Conservation (phyloP, 2,113 vertebrate species). For the Syngnathoides biaculeatus region DNA sequence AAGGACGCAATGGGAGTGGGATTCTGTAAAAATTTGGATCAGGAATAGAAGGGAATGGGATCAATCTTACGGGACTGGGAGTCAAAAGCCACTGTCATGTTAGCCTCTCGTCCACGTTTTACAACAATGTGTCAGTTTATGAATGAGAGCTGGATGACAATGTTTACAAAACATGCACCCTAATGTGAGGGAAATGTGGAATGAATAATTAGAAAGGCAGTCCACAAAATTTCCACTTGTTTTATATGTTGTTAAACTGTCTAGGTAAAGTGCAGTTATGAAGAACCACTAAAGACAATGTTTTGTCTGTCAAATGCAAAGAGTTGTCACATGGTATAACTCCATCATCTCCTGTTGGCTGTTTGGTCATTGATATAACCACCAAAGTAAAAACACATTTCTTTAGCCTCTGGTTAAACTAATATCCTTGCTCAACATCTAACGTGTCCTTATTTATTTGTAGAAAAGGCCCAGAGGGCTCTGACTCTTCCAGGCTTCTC, state of each 20-base stretch:
- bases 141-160: neutral
- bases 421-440: neutral
- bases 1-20: no score
- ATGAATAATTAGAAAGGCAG: no score
- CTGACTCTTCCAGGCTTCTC: neutral
- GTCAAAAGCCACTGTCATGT: no score
- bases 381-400: neutral
- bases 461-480: neutral
- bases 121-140: neutral
- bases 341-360: neutral
- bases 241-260: neutral
- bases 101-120: no score
- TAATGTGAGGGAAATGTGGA: no score
- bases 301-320: neutral
- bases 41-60: no score
- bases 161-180: no score
- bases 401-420: conserved; percentile 6
- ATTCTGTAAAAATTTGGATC: no score
- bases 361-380: neutral
- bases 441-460: neutral
- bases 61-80: no score
- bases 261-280: neutral
- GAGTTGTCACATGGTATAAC: neutral
- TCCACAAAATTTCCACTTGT: neutral
- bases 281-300: neutral